Percentiles rank a stretch among this genome's conserved stretches.
Evolutionary conservation across 2,888 invertebrate species (phyloP).

Genomic region (Ernsta delagoae): DNA sequence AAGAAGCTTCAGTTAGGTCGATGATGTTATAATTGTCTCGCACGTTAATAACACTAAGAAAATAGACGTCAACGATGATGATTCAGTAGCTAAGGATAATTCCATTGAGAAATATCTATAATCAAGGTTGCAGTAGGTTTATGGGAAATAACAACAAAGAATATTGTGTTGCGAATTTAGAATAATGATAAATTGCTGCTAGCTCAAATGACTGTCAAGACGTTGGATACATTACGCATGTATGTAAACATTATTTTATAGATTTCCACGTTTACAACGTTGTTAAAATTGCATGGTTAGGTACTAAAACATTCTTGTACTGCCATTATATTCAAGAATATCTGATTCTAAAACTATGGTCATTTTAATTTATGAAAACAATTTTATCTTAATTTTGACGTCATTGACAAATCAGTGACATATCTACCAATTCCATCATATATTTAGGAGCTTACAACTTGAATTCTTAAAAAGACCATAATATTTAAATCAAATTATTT

Average conservation of each 20-base stretch:
- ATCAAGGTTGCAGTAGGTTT: neutral
- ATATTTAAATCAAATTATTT: too few species aligned
- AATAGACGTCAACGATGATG: constrained; percentile 18
- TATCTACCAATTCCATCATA: too few species aligned
- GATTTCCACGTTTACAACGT: neutral
- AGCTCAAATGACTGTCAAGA: neutral
- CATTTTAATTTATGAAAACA: too few species aligned
- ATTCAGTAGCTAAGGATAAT: constrained; percentile 23
- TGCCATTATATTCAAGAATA: neutral
- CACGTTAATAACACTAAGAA: constrained; percentile 17
- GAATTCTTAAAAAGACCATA: too few species aligned
- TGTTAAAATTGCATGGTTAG: too few species aligned
- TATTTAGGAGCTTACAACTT: too few species aligned
- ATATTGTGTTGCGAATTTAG: neutral
- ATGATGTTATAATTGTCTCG: constrained; percentile 22
- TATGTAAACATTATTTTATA: neutral
- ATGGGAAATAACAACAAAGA: constrained; percentile 1
- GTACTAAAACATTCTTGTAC: too few species aligned
- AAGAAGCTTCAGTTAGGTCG: constrained; percentile 11
- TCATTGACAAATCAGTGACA: neutral
- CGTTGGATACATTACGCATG: neutral
- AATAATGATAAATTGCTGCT: neutral
- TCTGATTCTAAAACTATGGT: too few species aligned
- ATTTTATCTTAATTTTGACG: too few species aligned
- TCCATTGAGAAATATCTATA: constrained; percentile 9